Evolutionary conservation across 2,113 vertebrate species (phyloP).

Genomic region (Heterochromis multidens): DNA sequence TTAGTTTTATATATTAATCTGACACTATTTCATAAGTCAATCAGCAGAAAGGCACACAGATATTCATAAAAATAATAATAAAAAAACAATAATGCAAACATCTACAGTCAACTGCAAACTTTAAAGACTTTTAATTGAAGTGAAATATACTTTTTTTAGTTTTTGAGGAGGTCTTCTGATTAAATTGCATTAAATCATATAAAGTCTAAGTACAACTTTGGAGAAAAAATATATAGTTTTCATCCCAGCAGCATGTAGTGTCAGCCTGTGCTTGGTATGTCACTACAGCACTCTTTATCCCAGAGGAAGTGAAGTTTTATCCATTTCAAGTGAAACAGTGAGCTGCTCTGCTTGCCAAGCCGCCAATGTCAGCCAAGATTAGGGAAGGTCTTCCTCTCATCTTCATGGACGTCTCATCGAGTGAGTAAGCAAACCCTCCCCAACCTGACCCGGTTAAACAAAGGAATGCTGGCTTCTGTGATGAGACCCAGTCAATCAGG

Average conservation of each 20-base stretch:
- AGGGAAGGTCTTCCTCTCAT: slow-evolving; percentile 69
- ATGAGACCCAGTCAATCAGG: slow-evolving; percentile 65
- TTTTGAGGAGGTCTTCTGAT: neutral
- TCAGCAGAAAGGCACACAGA: no score
- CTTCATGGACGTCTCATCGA: slow-evolving; percentile 69
- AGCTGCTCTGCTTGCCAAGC: slow-evolving; percentile 39
- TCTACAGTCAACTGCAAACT: neutral
- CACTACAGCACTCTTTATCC: neutral
- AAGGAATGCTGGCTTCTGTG: slow-evolving; percentile 50
- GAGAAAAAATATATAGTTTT: neutral
- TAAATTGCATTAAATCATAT: neutral
- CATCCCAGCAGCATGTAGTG: neutral
- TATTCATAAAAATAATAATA: neutral
- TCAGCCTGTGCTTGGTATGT: neutral
- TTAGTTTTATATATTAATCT: neutral
- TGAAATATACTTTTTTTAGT: neutral
- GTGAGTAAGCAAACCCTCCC: slow-evolving; percentile 67
- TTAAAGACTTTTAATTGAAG: neutral
- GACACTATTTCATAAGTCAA: neutral
- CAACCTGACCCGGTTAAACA: slow-evolving; percentile 64
- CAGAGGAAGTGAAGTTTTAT: neutral
- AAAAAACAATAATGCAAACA: neutral
- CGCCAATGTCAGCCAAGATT: slow-evolving; percentile 73
- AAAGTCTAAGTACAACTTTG: neutral
- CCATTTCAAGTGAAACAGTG: slow-evolving; percentile 3